phyloP scores from a whole-genome alignment of 2,888 invertebrate genomes.

The Amaurobius ferox region DNA sequence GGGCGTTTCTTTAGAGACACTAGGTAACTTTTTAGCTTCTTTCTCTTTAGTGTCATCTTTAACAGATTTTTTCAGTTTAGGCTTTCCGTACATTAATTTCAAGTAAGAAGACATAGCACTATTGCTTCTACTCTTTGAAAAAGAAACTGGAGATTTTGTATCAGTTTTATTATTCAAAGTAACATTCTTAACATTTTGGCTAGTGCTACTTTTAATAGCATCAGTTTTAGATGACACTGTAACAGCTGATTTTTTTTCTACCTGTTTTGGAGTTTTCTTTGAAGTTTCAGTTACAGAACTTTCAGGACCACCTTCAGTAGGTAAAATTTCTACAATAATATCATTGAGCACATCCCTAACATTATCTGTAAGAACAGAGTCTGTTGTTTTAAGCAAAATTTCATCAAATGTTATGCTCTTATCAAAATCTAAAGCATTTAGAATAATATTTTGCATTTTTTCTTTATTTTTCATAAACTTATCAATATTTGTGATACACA shows the following conservation, averaged over 20 bases:
- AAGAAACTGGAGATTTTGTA: too few species aligned
- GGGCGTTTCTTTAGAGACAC: too few species aligned
- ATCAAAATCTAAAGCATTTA: background rate
- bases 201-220: too few species aligned
- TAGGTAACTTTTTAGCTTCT: too few species aligned
- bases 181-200: too few species aligned
- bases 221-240: background rate
- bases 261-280: background rate
- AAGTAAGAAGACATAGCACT: too few species aligned
- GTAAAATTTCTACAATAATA: background rate
- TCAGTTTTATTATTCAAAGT: too few species aligned
- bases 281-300: background rate
- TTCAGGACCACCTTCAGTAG: background rate
- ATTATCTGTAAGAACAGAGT: constrained; percentile 1
- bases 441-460: constrained; percentile 18
- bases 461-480: constrained; percentile 29
- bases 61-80: too few species aligned
- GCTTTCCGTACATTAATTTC: too few species aligned
- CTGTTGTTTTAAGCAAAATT: background rate
- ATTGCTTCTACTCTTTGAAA: too few species aligned
- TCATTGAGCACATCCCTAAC: background rate
- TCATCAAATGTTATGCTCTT: background rate
- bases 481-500: constrained; percentile 39
- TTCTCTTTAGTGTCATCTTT: too few species aligned
- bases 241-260: background rate